These are phyloP conservation scores for Miopithecus talapoin DNA, from an alignment of 2,797 vertebrate species.

Conservation along the genomic window DNA sequence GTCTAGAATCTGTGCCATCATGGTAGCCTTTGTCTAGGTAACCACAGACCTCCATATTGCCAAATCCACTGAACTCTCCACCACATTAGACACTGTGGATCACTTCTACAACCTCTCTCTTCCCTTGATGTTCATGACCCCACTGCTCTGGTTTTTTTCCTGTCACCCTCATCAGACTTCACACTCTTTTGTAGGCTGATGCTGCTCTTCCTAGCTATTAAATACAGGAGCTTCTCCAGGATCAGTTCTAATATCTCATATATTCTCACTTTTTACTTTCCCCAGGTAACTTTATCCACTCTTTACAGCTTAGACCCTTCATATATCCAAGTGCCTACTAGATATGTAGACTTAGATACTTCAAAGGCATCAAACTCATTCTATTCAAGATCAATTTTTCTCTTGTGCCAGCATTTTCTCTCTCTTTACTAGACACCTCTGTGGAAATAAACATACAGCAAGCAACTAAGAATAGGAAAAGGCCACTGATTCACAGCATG, in stretches of 20 bases:
- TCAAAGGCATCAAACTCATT: neutral
- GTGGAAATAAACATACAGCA: neutral
- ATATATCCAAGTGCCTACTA: neutral
- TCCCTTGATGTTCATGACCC: neutral
- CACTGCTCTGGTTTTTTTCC: neutral
- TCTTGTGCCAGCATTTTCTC: neutral
- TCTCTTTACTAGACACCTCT: neutral
- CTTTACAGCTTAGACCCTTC: neutral
- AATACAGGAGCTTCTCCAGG: neutral
- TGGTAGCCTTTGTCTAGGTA: neutral
- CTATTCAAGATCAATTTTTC: neutral
- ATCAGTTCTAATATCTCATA: neutral
- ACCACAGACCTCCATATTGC: neutral
- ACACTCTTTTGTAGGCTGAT: neutral
- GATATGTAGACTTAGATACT: neutral
- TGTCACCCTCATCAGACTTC: neutral
- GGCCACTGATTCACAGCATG: neutral
- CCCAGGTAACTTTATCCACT: neutral
- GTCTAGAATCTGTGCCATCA: neutral
- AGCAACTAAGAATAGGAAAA: neutral
- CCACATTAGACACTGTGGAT: neutral
- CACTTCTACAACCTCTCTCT: neutral
- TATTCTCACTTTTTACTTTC: neutral
- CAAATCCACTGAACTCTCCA: neutral
- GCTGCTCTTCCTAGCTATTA: neutral